Conservation (phyloP, 2,888 invertebrate genomes). For the Nomada fucata region DNA sequence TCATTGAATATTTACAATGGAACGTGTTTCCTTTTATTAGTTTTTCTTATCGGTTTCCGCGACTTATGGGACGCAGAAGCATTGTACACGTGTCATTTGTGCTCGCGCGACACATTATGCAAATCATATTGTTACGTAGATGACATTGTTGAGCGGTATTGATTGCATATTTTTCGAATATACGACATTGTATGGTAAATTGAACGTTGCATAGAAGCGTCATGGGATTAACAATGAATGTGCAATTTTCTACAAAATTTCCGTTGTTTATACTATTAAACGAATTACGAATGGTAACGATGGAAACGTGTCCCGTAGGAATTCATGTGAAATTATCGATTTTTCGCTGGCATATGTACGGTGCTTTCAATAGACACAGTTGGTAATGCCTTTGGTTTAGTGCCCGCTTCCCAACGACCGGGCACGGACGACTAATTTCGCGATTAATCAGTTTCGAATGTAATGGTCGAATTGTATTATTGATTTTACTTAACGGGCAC, state of each 20-base stretch:
- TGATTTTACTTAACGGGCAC: conserved; percentile 44
- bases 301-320: neutral
- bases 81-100: conserved; percentile 1
- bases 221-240: neutral
- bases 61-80: neutral
- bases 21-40: neutral
- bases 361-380: neutral
- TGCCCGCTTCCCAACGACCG: conserved; percentile 16
- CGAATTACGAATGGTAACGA: too few species aligned
- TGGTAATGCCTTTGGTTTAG: conserved; percentile 3
- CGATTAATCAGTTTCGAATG: conserved; percentile 20
- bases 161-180: conserved; percentile 8
- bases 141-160: conserved; percentile 1
- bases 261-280: neutral
- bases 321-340: conserved; percentile 6
- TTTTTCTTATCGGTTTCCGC: neutral
- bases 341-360: neutral
- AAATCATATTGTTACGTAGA: neutral
- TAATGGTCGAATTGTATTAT: conserved; percentile 28
- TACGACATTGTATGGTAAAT: neutral
- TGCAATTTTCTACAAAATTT: neutral
- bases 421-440: conserved; percentile 28
- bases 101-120: conserved; percentile 2
- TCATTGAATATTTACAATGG: conserved; percentile 26
- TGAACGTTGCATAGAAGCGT: neutral